Evolutionary conservation across 2,113 vertebrate genomes (phyloP), one percentile per base, ranked within the genome.

Genomic region (Zosterops pallidus): DNA sequence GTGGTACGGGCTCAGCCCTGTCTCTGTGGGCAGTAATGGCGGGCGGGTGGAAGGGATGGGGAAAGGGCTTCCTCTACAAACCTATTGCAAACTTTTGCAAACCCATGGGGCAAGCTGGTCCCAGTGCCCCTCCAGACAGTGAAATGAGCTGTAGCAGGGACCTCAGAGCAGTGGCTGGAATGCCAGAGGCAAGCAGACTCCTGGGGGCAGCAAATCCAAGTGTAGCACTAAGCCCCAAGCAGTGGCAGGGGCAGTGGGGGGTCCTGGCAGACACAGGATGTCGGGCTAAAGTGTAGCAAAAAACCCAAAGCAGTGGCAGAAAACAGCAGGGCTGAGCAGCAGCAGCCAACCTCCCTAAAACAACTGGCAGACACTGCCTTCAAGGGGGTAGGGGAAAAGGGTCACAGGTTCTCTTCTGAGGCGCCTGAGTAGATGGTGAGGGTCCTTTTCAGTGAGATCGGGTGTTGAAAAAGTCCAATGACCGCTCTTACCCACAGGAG

Each of bases 261-360:
- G 9, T 49, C 44, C 9, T 1, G 0, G 41, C 1, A 0, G 10
- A 37, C 17, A 6, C 1, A 8, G 29, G 23, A 7, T 28, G 9
- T 39, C 1, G 0, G 24, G 11, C 14, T 59, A 20, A 35, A 60
- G 11, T 7, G 9, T 6, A 41, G 37, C 2, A 60, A 60, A 60
- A 57, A 69, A 1, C 5, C 15, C 9, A 0, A 41, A 26, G 35
- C 23, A 63, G 29, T 0, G 0, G 29, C 46, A 63, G 29, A 35
- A 50, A 42, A 14, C 4, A 50, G 9, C 1, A 0, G 9, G 23
- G 14, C 57, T 77, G 12, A 10, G 28, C 28, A 49, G 55, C 11
- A 9, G 28, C 44, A 41, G 79, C 23, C 35, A 6, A 3, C 31
- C 55, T 50, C 44, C 37, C 31, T 7, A 35, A 83, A 16, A 3